Percentiles rank a stretch among this genome's conserved stretches.
Conservation (phyloP, 2,888 invertebrate genomes). For the Andrena hattorfiana region DNA sequence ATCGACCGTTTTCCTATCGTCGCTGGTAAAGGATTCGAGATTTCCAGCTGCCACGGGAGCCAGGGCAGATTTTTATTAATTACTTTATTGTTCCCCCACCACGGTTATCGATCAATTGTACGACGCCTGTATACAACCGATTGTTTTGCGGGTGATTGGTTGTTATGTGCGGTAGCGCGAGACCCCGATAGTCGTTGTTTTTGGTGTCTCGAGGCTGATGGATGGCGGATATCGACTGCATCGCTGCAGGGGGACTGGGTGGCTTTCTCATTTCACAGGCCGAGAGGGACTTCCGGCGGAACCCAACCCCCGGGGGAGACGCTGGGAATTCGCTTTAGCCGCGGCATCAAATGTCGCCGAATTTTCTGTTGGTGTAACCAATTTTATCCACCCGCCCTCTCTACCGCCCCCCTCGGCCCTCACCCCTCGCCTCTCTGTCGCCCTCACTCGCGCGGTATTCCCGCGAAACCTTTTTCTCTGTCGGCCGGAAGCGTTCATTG, state of each 20-base stretch:
- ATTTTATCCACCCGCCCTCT: constrained; percentile 31
- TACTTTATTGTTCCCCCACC: constrained; percentile 44
- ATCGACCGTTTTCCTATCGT: background rate
- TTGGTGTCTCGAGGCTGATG: constrained; percentile 71
- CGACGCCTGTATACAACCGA: constrained; percentile 46
- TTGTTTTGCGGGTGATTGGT: constrained; percentile 67
- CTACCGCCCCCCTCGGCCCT: background rate
- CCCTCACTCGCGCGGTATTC: background rate
- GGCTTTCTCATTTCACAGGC: constrained; percentile 76
- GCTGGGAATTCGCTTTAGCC: constrained; percentile 65
- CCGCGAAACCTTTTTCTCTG: background rate
- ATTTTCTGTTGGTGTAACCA: constrained; percentile 59
- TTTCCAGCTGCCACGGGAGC: background rate
- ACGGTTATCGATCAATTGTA: constrained; percentile 52
- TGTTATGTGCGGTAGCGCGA: constrained; percentile 65
- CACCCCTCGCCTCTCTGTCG: background rate
- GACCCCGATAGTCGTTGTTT: constrained; percentile 64
- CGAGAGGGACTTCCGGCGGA: constrained; percentile 73
- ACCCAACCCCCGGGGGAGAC: constrained; percentile 57
- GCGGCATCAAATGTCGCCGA: constrained; percentile 54
- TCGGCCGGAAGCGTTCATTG: constrained; percentile 1
- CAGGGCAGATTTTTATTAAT: constrained; percentile 52
- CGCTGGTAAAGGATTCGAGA: background rate
- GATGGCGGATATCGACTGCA: constrained; percentile 74
- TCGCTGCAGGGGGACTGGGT: constrained; percentile 64